These are phyloP conservation scores for Melipona quadrifasciata DNA, from an alignment of 1,140 invertebrate genomes.

Conservation along the genomic window DNA sequence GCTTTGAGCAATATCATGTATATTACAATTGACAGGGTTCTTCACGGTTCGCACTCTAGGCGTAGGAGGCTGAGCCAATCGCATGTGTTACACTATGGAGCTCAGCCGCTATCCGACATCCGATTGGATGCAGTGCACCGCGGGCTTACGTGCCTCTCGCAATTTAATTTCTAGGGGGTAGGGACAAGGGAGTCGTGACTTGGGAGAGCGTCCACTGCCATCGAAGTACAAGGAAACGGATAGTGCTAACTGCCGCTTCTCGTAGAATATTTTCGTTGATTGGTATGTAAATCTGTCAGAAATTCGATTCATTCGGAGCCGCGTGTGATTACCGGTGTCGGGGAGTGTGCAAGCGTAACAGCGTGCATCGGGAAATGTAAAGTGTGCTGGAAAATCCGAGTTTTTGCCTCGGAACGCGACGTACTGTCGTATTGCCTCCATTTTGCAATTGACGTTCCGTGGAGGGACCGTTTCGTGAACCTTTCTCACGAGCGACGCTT, in stretches of 20 bases:
- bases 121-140: slow-evolving; percentile 61
- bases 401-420: slow-evolving; percentile 41
- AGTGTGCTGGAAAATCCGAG: slow-evolving; percentile 21
- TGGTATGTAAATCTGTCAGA: slow-evolving; percentile 63
- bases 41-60: slow-evolving; percentile 55
- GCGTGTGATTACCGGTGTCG: not conserved
- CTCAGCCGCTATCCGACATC: slow-evolving; percentile 36
- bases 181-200: slow-evolving; percentile 67
- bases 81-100: slow-evolving; percentile 21
- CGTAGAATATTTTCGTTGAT: slow-evolving; percentile 53
- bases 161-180: slow-evolving; percentile 70
- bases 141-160: slow-evolving; percentile 63
- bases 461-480: slow-evolving; percentile 55
- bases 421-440: slow-evolving; percentile 66
- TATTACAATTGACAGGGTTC: slow-evolving; percentile 61
- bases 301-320: not conserved
- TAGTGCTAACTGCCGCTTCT: slow-evolving; percentile 67
- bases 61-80: slow-evolving; percentile 54
- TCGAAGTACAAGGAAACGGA: slow-evolving; percentile 75
- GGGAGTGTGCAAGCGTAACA: not conserved
- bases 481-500: slow-evolving; percentile 16
- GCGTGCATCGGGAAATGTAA: not conserved
- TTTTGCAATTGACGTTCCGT: slow-evolving; percentile 74
- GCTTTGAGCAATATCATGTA: slow-evolving; percentile 26
- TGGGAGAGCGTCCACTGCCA: slow-evolving; percentile 75